Evolutionary conservation across 2,797 vertebrate species (phyloP).

Genomic region (Chromis chromis): DNA sequence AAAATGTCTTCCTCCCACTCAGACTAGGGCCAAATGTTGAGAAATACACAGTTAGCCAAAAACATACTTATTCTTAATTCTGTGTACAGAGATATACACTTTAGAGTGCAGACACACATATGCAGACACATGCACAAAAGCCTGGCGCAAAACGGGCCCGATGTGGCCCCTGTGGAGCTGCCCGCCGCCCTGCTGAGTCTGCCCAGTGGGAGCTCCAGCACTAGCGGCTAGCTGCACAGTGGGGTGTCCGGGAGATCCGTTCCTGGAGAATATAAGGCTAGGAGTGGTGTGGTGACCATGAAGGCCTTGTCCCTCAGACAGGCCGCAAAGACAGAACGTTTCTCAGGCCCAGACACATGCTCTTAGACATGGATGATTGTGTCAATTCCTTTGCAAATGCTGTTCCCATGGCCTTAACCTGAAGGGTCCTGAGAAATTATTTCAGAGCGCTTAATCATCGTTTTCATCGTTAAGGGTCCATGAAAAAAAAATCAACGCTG

Average conservation of each 20-base stretch:
- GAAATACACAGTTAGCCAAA: slow-evolving; percentile 28
- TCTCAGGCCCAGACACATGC: slow-evolving; percentile 60
- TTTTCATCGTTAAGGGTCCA: slow-evolving; percentile 62
- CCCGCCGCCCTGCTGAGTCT: slow-evolving; percentile 74
- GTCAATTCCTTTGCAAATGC: slow-evolving; percentile 55
- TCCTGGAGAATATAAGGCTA: slow-evolving; percentile 69
- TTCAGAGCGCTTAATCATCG: slow-evolving; percentile 63
- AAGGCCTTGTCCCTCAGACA: slow-evolving; percentile 72
- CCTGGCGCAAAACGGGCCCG: slow-evolving; percentile 66
- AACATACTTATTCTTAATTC: slow-evolving; percentile 14
- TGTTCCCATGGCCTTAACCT: slow-evolving; percentile 79
- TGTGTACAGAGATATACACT: slow-evolving; percentile 41
- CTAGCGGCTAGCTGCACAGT: slow-evolving; percentile 68
- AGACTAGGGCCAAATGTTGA: slow-evolving; percentile 33
- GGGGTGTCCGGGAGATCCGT: slow-evolving; percentile 74
- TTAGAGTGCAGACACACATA: slow-evolving; percentile 22
- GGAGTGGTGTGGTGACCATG: slow-evolving; percentile 72
- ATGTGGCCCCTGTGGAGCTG: slow-evolving; percentile 59
- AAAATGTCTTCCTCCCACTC: slow-evolving; percentile 62
- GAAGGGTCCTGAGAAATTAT: slow-evolving; percentile 80
- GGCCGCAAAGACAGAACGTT: slow-evolving; percentile 58
- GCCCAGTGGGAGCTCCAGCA: slow-evolving; percentile 76
- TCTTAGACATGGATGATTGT: slow-evolving; percentile 77
- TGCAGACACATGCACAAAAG: slow-evolving; percentile 63
- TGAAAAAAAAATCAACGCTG: slow-evolving; percentile 50